Percentiles rank a stretch among this genome's conserved stretches.
Conservation (phyloP, 1,140 invertebrate genomes). For the Neodiprion pinetum region DNA sequence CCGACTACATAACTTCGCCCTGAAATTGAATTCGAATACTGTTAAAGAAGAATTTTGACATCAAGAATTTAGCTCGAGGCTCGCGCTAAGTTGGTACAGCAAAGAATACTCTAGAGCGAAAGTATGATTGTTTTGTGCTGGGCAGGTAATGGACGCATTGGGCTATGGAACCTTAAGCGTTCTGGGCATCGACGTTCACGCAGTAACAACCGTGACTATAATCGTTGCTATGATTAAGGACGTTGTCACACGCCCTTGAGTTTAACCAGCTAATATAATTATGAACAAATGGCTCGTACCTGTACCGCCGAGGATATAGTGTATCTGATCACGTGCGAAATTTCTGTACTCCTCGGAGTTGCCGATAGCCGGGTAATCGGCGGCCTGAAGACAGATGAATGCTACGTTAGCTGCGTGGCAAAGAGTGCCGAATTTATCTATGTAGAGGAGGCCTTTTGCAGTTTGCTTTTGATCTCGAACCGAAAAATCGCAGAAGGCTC, state of each 20-base stretch:
- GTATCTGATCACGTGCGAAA: constrained; percentile 69
- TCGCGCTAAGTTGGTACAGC: too few species aligned
- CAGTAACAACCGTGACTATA: too few species aligned
- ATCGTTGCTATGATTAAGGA: too few species aligned
- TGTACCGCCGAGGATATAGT: constrained; percentile 68
- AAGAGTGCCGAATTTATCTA: constrained; percentile 66
- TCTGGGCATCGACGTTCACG: too few species aligned
- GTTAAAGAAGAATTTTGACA: constrained; percentile 7
- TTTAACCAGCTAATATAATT: too few species aligned
- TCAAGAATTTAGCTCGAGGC: neutral
- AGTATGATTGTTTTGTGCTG: too few species aligned
- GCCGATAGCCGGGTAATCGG: constrained; percentile 51
- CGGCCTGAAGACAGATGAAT: constrained; percentile 65
- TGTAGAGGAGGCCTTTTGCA: constrained; percentile 66
- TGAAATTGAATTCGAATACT: constrained; percentile 25
- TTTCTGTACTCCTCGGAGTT: constrained; percentile 55
- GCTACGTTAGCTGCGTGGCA: constrained; percentile 67
- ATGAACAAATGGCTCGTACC: constrained; percentile 28
- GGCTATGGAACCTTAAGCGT: too few species aligned
- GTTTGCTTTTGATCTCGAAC: constrained; percentile 59
- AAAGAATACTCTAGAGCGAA: too few species aligned
- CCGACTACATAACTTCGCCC: constrained; percentile 72
- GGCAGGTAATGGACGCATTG: too few species aligned
- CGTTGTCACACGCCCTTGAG: too few species aligned
- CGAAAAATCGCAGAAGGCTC: constrained; percentile 64